Evolutionary conservation across 2,888 invertebrate species (phyloP), one percentile per base, ranked within the genome.

Genomic region (Auanema sp.): DNA sequence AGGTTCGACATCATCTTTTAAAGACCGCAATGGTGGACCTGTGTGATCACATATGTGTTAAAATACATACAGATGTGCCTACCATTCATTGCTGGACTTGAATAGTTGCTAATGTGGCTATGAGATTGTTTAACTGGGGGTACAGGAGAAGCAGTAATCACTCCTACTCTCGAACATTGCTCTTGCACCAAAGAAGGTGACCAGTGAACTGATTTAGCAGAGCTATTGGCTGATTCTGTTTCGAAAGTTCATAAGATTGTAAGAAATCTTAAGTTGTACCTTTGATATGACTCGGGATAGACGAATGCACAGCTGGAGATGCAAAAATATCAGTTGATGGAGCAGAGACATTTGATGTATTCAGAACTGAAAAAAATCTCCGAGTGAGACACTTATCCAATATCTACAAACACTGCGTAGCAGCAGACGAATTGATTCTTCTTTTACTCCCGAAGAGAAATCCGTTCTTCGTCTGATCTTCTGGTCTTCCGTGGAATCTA

Each of bases 271-370:
- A 21, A 47, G 10, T 5, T 18, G 50, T 65, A 58, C 69, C 72
- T 66, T 68, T 67, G 44, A 75, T 58, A 64, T 72, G 72, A n/a
- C 58, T 43, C 1, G 75, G 75, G 47, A 75, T 52, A 12, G 68
- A 50, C 8, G 60, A 4, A 14, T 43, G 33, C 21, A 50, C 14
- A 16, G 69, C 44, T 16, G 72, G 65, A 10, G 60, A 68, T 1
- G 75, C 71, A 56, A 76, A 76, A 50, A 76, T 73, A 49, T 76
- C 75, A 8, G 66, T 54, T n/a, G 66, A 67, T n/a, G 75, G 73
- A 0, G 69, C 67, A 10, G 70, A 66, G 2, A 64, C 53, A 5
- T 66, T 59, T 44, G 52, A 63, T 21, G 64, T 65, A 33, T 68
- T 66, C 16, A 64, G 52, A 44, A 61, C 72, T 69, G 44, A 60